Percentiles rank a stretch among this genome's conserved stretches.
These are phyloP conservation scores for Stigmatopora argus DNA, from an alignment of 2,113 vertebrate species.

Conservation along the genomic window DNA sequence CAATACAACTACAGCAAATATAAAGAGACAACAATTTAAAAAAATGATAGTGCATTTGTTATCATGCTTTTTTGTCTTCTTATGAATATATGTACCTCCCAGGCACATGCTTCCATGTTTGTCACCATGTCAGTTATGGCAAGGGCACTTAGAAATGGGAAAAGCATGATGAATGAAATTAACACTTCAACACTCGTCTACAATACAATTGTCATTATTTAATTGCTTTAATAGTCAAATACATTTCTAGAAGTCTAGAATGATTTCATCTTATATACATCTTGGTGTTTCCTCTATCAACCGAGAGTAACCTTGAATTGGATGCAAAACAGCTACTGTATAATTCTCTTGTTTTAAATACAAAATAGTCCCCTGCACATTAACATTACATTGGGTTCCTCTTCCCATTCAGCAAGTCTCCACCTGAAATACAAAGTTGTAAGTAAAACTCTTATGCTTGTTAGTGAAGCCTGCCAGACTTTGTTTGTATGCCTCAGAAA, in stretches of 20 bases:
- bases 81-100: background rate
- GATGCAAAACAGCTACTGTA: background rate
- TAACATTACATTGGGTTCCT: background rate
- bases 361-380: constrained; percentile 10
- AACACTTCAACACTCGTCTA: too few species aligned
- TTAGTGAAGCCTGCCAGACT: constrained; percentile 55
- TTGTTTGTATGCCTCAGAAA: constrained; percentile 62
- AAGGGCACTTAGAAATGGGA: background rate
- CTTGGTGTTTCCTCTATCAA: background rate
- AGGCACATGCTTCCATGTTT: background rate
- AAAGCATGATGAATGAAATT: too few species aligned
- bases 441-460: constrained; percentile 59
- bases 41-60: too few species aligned
- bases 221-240: background rate
- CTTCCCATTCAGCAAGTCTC: background rate
- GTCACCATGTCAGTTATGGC: background rate
- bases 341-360: background rate
- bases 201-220: background rate
- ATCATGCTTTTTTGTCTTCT: too few species aligned
- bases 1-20: background rate
- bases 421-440: background rate
- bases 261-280: background rate
- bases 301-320: background rate
- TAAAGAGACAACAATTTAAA: background rate
- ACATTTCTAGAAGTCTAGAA: background rate